Base-by-base conservation (phyloP, 2,113 vertebrate genomes). In the Chaetodon trifascialis region DNA sequence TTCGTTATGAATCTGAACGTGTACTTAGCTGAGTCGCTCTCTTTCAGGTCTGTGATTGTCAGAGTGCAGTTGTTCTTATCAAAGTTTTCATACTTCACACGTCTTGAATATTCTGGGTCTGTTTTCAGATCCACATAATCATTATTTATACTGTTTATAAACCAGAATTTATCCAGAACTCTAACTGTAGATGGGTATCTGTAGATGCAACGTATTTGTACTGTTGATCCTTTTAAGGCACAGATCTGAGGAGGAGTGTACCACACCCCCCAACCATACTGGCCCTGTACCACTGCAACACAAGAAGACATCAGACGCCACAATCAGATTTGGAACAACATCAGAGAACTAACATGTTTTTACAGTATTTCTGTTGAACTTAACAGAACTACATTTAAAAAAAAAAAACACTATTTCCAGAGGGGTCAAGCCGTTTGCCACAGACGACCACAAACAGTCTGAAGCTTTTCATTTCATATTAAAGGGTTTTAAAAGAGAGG, bases 11-110 rank as follows among this genome's bases (percentile, higher is more conserved):
- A 73, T 34, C 51, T 83, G 54, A 87, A 79, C 51, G 34, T 76
- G 71, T 85, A 89, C 8, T 0, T 9, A 65, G 75, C 67, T 7
- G 72, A 80, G 47, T 89, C 85, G 0, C 19, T 76, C 51, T 56
- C 12, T 80, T 72, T 85, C 70, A 89, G 54, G 54, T 82, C 62
- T 25, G 0, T 36, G 67, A 89, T 77, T 46, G 0, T 82, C 64
- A 88, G 62, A 16, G 9, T 56, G 60, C 79, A 85, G 3, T 0
- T 0, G 0, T 42, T 68, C 0, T 6, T 0, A 6, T 0, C 2
- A 73, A 17, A 55, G 0, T 1, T n/a, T n/a, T n/a, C 4, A 21
- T 52, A 23, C 51, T 66, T 1, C 12, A 83, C 67, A 11, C 74
- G 74, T n/a, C 52, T 60, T 52, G 44, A 1, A 1, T 73, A 59